phyloP scores from a whole-genome alignment of 2,888 invertebrate genomes.

The Pardosa pseudoannulata region DNA sequence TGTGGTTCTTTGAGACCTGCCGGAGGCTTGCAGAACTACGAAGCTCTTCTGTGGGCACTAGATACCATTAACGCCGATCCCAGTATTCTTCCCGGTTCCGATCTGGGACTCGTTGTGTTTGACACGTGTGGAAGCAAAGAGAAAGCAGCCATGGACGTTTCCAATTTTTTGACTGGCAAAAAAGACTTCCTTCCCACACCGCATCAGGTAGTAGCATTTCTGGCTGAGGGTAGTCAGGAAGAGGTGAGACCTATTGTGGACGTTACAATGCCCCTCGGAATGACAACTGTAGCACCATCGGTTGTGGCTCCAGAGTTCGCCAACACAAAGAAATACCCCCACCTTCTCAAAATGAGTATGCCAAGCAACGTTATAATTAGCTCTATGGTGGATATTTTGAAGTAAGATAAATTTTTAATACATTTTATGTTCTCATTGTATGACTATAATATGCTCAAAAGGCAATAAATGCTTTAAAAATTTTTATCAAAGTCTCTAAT shows the following conservation, averaged over 20 bases:
- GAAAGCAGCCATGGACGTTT: conserved; percentile 71
- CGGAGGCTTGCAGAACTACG: conserved; percentile 76
- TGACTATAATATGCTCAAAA: no score
- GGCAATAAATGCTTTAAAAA: no score
- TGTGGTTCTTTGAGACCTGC: conserved; percentile 75
- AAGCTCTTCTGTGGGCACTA: conserved; percentile 78
- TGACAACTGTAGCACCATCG: conserved; percentile 67
- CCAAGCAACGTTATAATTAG: conserved; percentile 75
- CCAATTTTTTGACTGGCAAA: conserved; percentile 70
- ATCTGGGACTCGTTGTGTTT: conserved; percentile 75
- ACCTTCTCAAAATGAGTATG: conserved; percentile 75
- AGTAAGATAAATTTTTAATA: conserved; percentile 68
- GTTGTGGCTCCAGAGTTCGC: conserved; percentile 75
- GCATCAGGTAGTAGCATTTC: conserved; percentile 57
- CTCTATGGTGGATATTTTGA: conserved; percentile 77
- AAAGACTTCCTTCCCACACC: conserved; percentile 29
- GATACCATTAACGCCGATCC: conserved; percentile 74
- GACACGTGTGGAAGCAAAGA: conserved; percentile 76
- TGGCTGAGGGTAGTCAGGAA: conserved; percentile 51
- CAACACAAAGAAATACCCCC: conserved; percentile 74
- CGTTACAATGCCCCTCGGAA: conserved; percentile 68
- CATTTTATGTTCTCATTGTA: background rate
- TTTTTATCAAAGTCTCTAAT: no score
- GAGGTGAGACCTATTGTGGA: conserved; percentile 63
- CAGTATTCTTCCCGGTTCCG: conserved; percentile 74